Evolutionary conservation across 2,797 vertebrate species (phyloP).

Genomic region (Cheirogaleus major): DNA sequence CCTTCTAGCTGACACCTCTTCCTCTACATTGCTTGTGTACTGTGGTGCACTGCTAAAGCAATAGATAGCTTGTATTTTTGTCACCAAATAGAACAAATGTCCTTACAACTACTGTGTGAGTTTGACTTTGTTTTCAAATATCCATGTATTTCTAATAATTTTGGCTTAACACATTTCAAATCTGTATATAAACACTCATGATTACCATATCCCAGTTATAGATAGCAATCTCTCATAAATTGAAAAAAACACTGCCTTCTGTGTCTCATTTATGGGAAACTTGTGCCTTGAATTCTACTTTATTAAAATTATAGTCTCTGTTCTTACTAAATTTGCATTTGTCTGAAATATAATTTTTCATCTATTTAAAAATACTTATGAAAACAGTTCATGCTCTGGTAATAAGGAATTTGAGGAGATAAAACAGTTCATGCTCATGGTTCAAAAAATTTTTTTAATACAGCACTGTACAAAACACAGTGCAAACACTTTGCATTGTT

Average conservation of each 20-base stretch:
- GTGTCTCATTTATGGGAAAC: conserved; percentile 25
- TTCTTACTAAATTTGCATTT: conserved; percentile 45
- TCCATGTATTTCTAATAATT: conserved; percentile 14
- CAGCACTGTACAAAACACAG: neutral
- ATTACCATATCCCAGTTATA: neutral
- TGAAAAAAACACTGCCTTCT: neutral
- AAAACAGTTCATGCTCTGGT: neutral
- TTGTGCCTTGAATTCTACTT: conserved; percentile 14
- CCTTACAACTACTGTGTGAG: neutral
- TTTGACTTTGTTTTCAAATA: conserved; percentile 44
- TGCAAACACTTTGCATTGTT: neutral
- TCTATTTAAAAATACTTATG: conserved; percentile 32
- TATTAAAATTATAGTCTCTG: neutral
- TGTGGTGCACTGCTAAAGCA: neutral
- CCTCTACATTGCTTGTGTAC: neutral
- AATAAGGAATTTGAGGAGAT: neutral
- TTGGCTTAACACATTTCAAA: conserved; percentile 15
- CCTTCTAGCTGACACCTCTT: neutral
- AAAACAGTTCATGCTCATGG: neutral
- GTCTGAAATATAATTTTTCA: neutral
- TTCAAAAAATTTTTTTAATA: neutral
- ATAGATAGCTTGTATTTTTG: neutral
- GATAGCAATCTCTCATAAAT: neutral
- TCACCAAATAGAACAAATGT: neutral
- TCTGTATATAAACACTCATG: neutral